Percentiles rank a stretch among this genome's conserved stretches.
phyloP scores from a whole-genome alignment of 2,888 invertebrate species.

The Hypsopygia costalis region DNA sequence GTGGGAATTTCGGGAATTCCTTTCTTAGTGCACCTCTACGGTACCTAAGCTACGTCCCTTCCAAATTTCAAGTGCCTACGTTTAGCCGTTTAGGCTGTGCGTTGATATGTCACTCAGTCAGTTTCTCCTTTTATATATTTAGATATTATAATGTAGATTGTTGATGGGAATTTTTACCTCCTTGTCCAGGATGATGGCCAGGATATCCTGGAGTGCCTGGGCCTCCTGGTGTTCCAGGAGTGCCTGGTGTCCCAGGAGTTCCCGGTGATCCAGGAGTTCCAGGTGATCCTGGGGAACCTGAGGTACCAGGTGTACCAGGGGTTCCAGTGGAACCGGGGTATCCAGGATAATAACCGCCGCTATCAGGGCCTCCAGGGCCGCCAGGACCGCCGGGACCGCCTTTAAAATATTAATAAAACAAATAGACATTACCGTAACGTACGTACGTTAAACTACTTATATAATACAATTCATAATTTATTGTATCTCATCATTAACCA shows the following conservation, averaged over 20 bases:
- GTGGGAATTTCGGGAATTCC: too few species aligned
- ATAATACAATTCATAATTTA: too few species aligned
- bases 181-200: constrained; percentile 32
- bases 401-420: not conserved
- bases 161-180: constrained; percentile 6
- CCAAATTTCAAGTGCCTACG: too few species aligned
- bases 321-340: constrained; percentile 14
- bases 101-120: too few species aligned
- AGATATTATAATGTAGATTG: too few species aligned
- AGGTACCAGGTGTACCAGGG: constrained; percentile 20
- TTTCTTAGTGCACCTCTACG: too few species aligned
- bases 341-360: constrained; percentile 21
- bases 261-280: constrained; percentile 16
- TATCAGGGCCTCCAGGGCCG: constrained; percentile 36
- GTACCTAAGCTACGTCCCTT: too few species aligned
- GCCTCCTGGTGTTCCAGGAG: constrained; percentile 39
- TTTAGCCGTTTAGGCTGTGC: too few species aligned
- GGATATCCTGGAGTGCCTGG: constrained; percentile 31
- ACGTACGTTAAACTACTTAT: too few species aligned
- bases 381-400: constrained; percentile 6
- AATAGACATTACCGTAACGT: too few species aligned
- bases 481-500: too few species aligned
- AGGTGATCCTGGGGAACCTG: constrained; percentile 20
- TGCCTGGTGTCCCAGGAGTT: constrained; percentile 31
- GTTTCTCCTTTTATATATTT: too few species aligned